These are phyloP conservation scores for Diaprepes abbreviatus DNA, from an alignment of 2,888 invertebrate species.

Conservation along the genomic window DNA sequence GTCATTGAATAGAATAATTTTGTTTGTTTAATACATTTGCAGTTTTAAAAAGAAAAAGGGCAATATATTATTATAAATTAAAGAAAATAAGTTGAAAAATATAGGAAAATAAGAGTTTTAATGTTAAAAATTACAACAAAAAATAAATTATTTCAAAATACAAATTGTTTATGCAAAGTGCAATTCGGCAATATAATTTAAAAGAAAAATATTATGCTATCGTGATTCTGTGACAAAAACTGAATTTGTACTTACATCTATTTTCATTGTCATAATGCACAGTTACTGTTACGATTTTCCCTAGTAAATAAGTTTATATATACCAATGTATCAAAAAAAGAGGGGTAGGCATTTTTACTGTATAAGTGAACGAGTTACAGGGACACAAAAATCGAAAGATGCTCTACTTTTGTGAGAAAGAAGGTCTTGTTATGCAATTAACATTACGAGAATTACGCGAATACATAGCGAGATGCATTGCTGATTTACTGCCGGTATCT, in stretches of 20 bases:
- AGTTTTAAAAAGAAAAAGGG: too few relatives aligned
- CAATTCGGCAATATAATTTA: too few relatives aligned
- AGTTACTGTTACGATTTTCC: slow-evolving; percentile 22
- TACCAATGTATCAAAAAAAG: slow-evolving; percentile 14
- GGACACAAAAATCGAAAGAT: slow-evolving; percentile 20
- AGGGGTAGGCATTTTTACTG: slow-evolving; percentile 18
- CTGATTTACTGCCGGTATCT: neutral
- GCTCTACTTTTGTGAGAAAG: slow-evolving; percentile 23
- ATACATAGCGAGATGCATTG: neutral
- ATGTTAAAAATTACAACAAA: too few relatives aligned
- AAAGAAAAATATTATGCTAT: too few relatives aligned
- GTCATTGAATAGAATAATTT: too few relatives aligned
- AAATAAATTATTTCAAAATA: too few relatives aligned
- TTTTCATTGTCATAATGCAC: slow-evolving; percentile 24
- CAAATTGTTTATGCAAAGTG: too few relatives aligned
- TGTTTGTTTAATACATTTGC: too few relatives aligned
- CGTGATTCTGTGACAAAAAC: too few relatives aligned
- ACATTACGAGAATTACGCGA: neutral
- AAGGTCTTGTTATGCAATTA: slow-evolving; percentile 15
- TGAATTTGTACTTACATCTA: slow-evolving; percentile 15
- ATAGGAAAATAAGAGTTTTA: too few relatives aligned
- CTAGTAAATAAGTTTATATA: slow-evolving; percentile 24
- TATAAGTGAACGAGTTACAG: slow-evolving; percentile 15
- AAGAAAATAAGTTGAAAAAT: too few relatives aligned
- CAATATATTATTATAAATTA: too few relatives aligned